These are phyloP conservation scores for Epicauta chinensis DNA, from an alignment of 1,140 invertebrate species.

Conservation along the genomic window DNA sequence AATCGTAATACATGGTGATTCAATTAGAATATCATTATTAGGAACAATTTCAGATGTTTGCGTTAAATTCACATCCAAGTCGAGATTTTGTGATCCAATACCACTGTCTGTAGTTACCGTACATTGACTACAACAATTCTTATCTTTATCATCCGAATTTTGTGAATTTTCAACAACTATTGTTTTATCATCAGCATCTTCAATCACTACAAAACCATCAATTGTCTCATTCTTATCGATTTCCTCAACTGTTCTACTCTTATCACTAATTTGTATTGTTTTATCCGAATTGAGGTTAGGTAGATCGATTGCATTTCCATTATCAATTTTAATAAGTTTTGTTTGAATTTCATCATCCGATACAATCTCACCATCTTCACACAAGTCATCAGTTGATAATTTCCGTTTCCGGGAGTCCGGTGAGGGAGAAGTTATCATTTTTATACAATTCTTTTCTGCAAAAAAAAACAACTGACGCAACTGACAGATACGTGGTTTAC, in stretches of 20 bases:
- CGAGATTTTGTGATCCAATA: not conserved
- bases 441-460: too few relatives aligned
- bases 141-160: not conserved
- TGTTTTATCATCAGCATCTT: not conserved
- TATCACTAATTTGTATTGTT: not conserved
- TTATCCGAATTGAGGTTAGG: too few relatives aligned
- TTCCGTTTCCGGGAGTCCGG: not conserved
- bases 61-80: not conserved
- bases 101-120: not conserved
- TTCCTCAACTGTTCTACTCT: not conserved
- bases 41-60: too few relatives aligned
- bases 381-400: not conserved
- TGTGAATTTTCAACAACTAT: not conserved
- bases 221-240: not conserved
- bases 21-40: too few relatives aligned
- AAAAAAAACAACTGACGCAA: too few relatives aligned
- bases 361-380: not conserved
- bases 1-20: slow-evolving; percentile 18
- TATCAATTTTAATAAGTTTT: not conserved
- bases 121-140: not conserved
- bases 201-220: not conserved
- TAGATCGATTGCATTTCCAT: too few relatives aligned
- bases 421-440: not conserved
- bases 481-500: too few relatives aligned
- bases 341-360: not conserved